Evolutionary conservation across 2,113 vertebrate species (phyloP).

Genomic region (Scatophagus argus): DNA sequence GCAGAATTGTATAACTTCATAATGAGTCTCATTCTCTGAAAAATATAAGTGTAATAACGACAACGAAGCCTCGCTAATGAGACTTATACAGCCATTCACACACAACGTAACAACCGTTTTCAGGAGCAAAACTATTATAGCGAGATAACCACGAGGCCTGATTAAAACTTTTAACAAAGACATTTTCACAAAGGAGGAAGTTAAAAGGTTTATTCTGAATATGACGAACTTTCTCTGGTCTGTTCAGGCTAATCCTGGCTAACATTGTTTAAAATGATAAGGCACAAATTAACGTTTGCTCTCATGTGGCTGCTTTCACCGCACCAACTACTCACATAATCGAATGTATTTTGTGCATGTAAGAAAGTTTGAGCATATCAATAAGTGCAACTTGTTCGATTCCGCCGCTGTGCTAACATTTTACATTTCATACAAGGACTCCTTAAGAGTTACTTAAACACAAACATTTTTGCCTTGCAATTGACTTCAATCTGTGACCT

Average conservation of each 20-base stretch:
- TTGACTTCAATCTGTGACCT: constrained; percentile 11
- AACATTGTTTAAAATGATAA: constrained; percentile 37
- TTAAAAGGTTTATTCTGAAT: constrained; percentile 41
- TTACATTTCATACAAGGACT: background rate
- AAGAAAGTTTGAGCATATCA: background rate
- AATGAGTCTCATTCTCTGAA: constrained; percentile 55
- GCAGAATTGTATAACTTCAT: constrained; percentile 60
- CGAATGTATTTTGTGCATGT: background rate
- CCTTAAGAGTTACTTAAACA: constrained; percentile 11
- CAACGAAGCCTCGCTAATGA: constrained; percentile 39
- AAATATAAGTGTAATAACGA: constrained; percentile 55
- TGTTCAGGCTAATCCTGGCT: constrained; percentile 1
- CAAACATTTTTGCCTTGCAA: constrained; percentile 11
- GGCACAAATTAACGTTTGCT: constrained; percentile 7
- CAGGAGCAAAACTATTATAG: constrained; percentile 27
- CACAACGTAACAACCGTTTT: constrained; percentile 26
- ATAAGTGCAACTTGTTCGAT: background rate
- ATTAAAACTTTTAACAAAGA: constrained; percentile 53
- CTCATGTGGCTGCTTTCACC: background rate
- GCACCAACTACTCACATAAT: background rate
- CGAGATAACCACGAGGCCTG: background rate
- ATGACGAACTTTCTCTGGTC: constrained; percentile 2
- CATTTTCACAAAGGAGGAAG: constrained; percentile 5
- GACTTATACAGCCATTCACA: constrained; percentile 29
- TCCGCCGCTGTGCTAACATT: background rate